Percentiles rank a stretch among this genome's conserved stretches.
These are phyloP conservation scores for Neopipo cinnamomea DNA, from an alignment of 2,113 vertebrate species.

Conservation along the genomic window DNA sequence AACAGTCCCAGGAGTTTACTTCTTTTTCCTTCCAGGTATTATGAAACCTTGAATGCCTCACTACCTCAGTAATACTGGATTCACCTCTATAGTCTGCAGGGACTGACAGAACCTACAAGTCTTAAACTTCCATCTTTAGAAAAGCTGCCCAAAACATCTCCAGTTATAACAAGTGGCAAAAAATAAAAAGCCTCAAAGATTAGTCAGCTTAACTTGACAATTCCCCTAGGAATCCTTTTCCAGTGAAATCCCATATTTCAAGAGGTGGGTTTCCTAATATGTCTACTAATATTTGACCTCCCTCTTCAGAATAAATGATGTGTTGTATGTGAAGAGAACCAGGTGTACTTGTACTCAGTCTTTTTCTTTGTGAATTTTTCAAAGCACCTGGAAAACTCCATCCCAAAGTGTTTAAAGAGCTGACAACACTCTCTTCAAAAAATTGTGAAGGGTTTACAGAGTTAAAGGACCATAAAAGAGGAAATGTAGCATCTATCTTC, in stretches of 20 bases:
- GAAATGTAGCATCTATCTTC: neutral
- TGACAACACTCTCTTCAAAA: neutral
- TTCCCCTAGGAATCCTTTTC: neutral
- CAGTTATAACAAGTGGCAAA: neutral
- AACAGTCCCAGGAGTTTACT: neutral
- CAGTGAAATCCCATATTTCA: neutral
- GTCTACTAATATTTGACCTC: neutral
- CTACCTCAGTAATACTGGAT: neutral
- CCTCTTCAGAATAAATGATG: neutral
- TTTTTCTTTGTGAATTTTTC: neutral
- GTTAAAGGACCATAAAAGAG: neutral
- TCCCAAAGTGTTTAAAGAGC: neutral
- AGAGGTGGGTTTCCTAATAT: neutral
- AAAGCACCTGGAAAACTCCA: neutral
- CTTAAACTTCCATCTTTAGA: neutral
- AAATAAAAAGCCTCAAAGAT: neutral
- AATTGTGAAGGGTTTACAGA: neutral
- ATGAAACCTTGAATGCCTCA: neutral
- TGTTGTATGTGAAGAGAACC: neutral
- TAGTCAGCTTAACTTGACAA: neutral
- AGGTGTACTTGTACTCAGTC: neutral
- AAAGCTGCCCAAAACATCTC: neutral
- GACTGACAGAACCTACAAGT: neutral
- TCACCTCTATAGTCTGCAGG: neutral
- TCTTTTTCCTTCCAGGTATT: neutral